Conservation (phyloP, 2,888 invertebrate species). For the Microctonus hyperodae region DNA sequence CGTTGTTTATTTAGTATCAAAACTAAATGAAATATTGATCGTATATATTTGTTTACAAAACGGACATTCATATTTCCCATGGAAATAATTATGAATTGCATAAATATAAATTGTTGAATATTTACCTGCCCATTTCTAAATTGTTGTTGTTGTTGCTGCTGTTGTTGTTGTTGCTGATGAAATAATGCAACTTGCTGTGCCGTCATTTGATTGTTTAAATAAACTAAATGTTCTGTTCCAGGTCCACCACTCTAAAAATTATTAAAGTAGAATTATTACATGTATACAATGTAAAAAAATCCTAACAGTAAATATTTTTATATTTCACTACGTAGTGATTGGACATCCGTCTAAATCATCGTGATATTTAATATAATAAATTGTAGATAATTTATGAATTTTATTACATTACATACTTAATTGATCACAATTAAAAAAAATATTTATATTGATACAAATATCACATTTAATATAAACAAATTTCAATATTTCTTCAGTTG, state of each 20-base stretch:
- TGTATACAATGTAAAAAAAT: constrained; percentile 1
- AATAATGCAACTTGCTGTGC: constrained; percentile 61
- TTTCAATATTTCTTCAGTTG: too few species aligned
- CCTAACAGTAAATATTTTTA: neutral
- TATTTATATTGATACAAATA: too few species aligned
- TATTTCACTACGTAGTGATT: neutral
- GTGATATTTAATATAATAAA: too few species aligned
- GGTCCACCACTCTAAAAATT: constrained; percentile 65
- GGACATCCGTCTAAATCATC: too few species aligned
- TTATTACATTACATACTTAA: too few species aligned
- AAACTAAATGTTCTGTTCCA: constrained; percentile 68
- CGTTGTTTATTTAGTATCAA: neutral
- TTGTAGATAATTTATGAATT: too few species aligned
- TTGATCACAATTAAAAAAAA: too few species aligned
- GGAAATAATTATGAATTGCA: neutral
- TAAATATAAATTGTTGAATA: constrained; percentile 11
- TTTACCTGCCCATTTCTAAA: constrained; percentile 62
- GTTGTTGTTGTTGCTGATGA: constrained; percentile 63
- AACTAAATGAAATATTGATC: neutral
- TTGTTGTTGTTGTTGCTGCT: constrained; percentile 68
- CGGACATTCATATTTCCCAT: neutral
- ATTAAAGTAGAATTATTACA: constrained; percentile 1
- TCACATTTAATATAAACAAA: too few species aligned
- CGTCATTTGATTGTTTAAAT: constrained; percentile 63
- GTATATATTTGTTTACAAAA: neutral